Evolutionary conservation across 2,113 vertebrate genomes (phyloP).

Genomic region (Synodontis membranacea): DNA sequence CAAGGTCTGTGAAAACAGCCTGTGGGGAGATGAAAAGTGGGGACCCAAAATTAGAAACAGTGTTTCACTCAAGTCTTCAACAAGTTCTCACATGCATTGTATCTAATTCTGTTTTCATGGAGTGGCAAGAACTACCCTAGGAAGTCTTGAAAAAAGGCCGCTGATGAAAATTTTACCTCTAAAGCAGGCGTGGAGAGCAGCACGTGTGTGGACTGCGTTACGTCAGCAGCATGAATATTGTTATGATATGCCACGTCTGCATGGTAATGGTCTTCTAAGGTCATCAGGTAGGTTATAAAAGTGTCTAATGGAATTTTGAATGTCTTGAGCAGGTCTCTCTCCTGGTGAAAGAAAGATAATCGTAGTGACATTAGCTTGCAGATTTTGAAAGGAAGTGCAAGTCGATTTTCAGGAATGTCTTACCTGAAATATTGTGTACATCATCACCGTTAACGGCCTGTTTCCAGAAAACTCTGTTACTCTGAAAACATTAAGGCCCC

Average conservation of each 20-base stretch:
- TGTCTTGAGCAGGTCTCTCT: slow-evolving; percentile 85
- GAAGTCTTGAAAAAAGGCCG: background rate
- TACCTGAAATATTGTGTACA: slow-evolving; percentile 88
- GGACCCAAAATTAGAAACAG: slow-evolving; percentile 16
- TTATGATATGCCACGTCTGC: slow-evolving; percentile 86
- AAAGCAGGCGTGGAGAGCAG: slow-evolving; percentile 83
- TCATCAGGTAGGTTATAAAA: slow-evolving; percentile 86
- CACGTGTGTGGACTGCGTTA: slow-evolving; percentile 86
- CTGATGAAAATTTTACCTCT: slow-evolving; percentile 70
- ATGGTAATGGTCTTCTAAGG: slow-evolving; percentile 87
- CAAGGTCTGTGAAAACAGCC: slow-evolving; percentile 88
- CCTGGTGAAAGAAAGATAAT: slow-evolving; percentile 65
- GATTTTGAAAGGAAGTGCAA: background rate
- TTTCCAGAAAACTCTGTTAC: slow-evolving; percentile 86
- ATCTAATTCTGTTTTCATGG: background rate
- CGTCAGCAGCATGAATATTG: slow-evolving; percentile 86
- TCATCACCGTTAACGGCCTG: slow-evolving; percentile 85
- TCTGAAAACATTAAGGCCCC: slow-evolving; percentile 88
- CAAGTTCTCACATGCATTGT: background rate
- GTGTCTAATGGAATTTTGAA: slow-evolving; percentile 87
- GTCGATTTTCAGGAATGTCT: background rate
- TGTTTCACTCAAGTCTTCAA: background rate
- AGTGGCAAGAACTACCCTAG: background rate
- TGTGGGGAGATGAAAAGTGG: slow-evolving; percentile 55
- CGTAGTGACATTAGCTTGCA: background rate